Evolutionary conservation across 23 tunicate genomes (phyloP).

Genomic region (Phallusia fumigata): DNA sequence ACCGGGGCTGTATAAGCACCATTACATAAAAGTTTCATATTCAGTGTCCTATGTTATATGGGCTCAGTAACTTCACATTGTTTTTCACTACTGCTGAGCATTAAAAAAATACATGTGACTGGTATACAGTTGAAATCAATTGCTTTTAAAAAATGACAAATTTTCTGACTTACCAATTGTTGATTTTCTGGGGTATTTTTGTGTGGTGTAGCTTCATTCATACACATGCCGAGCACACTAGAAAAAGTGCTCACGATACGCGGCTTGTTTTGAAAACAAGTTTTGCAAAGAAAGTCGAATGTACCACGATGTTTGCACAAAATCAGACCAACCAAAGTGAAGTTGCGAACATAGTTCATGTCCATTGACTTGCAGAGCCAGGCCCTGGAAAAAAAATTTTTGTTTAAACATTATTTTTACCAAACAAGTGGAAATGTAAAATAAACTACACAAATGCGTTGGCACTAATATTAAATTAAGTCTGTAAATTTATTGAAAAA

Average conservation of each 20-base stretch:
- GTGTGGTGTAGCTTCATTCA: slow-evolving; percentile 50
- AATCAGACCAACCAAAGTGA: slow-evolving; percentile 69
- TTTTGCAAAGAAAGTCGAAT: slow-evolving; percentile 73
- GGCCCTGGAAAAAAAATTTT: slow-evolving; percentile 23
- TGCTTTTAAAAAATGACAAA: too few relatives aligned
- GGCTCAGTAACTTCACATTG: too few relatives aligned
- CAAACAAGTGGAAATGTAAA: not conserved
- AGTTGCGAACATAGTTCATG: slow-evolving; percentile 66
- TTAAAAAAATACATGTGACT: too few relatives aligned
- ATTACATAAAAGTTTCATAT: too few relatives aligned
- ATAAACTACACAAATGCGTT: too few relatives aligned
- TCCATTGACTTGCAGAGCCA: slow-evolving; percentile 93
- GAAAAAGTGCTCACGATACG: slow-evolving; percentile 79
- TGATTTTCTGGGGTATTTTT: slow-evolving; percentile 38
- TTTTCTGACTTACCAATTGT: slow-evolving; percentile 70
- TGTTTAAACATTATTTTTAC: not conserved
- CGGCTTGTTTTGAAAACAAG: slow-evolving; percentile 86
- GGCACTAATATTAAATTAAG: too few relatives aligned
- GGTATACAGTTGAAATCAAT: too few relatives aligned
- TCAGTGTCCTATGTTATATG: too few relatives aligned
- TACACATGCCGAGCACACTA: slow-evolving; percentile 35
- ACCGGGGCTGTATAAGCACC: too few relatives aligned
- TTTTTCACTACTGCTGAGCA: too few relatives aligned
- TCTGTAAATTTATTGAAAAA: too few relatives aligned
- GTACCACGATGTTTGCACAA: slow-evolving; percentile 87